Evolutionary conservation across 2,888 invertebrate genomes (phyloP), one percentile per base, ranked within the genome.

Genomic region (Ennomos quercinarius): DNA sequence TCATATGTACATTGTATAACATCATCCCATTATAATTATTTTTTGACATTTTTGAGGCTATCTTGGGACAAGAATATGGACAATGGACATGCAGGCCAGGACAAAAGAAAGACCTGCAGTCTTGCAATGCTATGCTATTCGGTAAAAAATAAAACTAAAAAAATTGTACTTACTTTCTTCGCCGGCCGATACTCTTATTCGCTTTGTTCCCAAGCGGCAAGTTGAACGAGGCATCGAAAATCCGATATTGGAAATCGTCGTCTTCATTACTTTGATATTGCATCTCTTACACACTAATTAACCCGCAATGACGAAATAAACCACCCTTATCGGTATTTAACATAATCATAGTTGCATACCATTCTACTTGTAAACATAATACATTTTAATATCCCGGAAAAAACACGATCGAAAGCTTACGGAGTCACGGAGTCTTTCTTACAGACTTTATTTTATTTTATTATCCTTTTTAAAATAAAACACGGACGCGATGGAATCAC

Each of bases 221-320:
- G 70, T 86, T 87, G 84, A 87, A 92, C 84, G 91, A 88, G 75
- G 91, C 90, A 70, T 91, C 92, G 84, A 92, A 92, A 86, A 92
- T 92, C 90, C 88, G 88, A 85, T 91, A 91, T 81, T 92, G 91
- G 71, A 92, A 86, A 70, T 91, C 91, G 76, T 91, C 92, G 66
- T 91, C 88, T 59, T 89, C 91, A 84, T 89, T 90, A 76, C 84
- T 88, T 89, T 83, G 89, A 89, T 81, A 91, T 92, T 92, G 92
- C 92, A 92, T 92, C 80, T 83, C 91, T 91, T 86, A 84, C 74
- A 82, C 88, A 87, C 85, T 83, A 83, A 78, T 81, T 80, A 80
- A 67, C 67, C 71, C 73, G 71, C 74, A 74, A 74, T 74, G 78
- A 84, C 76, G 74, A 74, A 84, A 85, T 83, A 84, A 84, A 86